These are phyloP conservation scores for Odontocolon sp. DNA, from an alignment of 2,888 invertebrate species.

Conservation along the genomic window DNA sequence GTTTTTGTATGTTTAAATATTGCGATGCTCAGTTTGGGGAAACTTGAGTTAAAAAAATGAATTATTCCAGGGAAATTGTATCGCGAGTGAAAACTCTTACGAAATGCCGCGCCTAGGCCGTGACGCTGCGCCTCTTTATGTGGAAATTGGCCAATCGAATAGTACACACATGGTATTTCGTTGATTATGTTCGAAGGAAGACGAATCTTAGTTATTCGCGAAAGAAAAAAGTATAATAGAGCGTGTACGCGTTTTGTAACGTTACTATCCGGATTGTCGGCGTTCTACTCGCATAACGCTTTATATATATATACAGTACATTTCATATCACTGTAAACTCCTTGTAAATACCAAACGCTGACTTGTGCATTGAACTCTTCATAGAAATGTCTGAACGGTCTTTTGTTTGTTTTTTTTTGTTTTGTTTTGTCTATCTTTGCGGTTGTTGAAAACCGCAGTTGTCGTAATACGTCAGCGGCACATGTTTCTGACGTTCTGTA, in stretches of 20 bases:
- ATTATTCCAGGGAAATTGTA: constrained; percentile 30
- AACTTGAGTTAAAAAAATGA: too few relatives aligned
- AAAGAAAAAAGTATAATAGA: not conserved
- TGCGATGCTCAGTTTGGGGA: too few relatives aligned
- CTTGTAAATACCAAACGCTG: constrained; percentile 6
- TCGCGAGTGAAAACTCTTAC: constrained; percentile 52
- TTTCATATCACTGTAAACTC: constrained; percentile 27
- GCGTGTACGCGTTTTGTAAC: not conserved
- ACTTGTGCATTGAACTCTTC: constrained; percentile 34
- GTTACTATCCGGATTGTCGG: not conserved
- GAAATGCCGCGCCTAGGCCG: constrained; percentile 53
- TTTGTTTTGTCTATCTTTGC: not conserved
- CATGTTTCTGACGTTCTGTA: constrained; percentile 28
- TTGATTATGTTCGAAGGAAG: constrained; percentile 24
- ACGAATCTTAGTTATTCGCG: constrained; percentile 22
- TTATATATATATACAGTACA: not conserved
- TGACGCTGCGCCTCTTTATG: constrained; percentile 42
- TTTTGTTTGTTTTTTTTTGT: not conserved
- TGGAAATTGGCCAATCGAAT: constrained; percentile 45
- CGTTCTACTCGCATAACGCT: not conserved
- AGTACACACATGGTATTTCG: constrained; percentile 30
- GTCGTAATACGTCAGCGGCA: constrained; percentile 29
- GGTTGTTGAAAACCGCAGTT: constrained; percentile 31
- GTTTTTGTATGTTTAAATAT: too few relatives aligned
- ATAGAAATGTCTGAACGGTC: constrained; percentile 13